Conservation (phyloP, 92 coral and sea anemone species). For the Epizoanthus illoricatus region DNA sequence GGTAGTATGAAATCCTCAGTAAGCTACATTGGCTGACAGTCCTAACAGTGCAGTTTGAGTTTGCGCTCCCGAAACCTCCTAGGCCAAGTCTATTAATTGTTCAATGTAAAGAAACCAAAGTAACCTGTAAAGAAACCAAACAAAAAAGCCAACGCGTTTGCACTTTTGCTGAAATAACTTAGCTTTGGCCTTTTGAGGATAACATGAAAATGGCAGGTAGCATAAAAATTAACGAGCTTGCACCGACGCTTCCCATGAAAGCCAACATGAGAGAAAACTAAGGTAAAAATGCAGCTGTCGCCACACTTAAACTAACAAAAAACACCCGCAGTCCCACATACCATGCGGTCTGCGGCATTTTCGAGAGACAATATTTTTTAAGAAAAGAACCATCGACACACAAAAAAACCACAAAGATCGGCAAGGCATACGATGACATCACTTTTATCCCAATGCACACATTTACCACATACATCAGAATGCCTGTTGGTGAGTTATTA, state of each 20-base stretch:
- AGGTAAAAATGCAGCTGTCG: constrained; percentile 23
- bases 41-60: too few relatives aligned
- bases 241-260: constrained; percentile 26
- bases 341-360: constrained; percentile 11
- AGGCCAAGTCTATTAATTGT: too few relatives aligned
- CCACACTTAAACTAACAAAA: neutral
- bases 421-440: constrained; percentile 23
- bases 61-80: too few relatives aligned
- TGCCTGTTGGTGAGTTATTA: too few relatives aligned
- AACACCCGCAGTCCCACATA: neutral
- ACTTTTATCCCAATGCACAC: constrained; percentile 24
- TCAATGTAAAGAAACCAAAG: too few relatives aligned
- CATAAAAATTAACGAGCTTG: constrained; percentile 4
- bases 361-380: constrained; percentile 19
- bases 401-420: constrained; percentile 5
- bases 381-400: constrained; percentile 16
- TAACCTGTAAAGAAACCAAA: constrained; percentile 25
- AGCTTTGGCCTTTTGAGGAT: constrained; percentile 5
- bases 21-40: too few relatives aligned
- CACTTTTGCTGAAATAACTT: neutral
- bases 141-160: constrained; percentile 7
- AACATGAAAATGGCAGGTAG: constrained; percentile 24
- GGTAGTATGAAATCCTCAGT: too few relatives aligned
- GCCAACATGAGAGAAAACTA: constrained; percentile 20
- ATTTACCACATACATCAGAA: constrained; percentile 4